Base-by-base conservation (phyloP, 2,113 vertebrate genomes). In the Stigmatopora argus region DNA sequence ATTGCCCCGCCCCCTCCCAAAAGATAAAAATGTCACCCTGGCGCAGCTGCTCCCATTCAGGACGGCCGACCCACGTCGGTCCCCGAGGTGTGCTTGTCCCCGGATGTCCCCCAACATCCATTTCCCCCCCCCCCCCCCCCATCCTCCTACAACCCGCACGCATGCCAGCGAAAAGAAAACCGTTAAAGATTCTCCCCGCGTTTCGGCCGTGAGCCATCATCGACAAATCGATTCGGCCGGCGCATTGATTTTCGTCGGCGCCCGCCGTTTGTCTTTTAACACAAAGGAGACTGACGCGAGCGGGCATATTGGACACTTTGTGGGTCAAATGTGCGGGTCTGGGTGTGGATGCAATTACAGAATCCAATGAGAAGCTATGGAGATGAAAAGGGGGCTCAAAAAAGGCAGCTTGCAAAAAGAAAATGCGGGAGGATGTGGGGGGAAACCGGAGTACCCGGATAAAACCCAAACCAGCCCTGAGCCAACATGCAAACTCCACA, bases 211-310 rank as follows among this genome's bases (percentile, higher is more conserved):
- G 19, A 58, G 17, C 57, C 71, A 70, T 73, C 78, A 73, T 47
- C 69, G 67, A 66, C 67, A 55, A 72, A 79, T 86, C 87, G 75
- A 83, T 88, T 81, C 73, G 60, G 80, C 78, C 80, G 68, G 62
- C 62, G 67, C 71, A 88, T 88, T 87, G 86, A 89, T 91, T 89
- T 90, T 79, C 79, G 75, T 67, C 71, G 19, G 66, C 1, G 31
- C 73, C 69, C 1, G 31, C 72, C 48, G 48, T 79, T 83, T 73
- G 77, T 82, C 73, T 83, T 77, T 76, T 63, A 74, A 80, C 82
- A 83, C 82, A 84, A 82, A 79, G 74, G 74, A 83, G 72, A 64
- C 34, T 19, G 73, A 69, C 17, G 3, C n/a, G 49, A 10, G 51
- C 13, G 51, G 18, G 51, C 21, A 19, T 53, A 1, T 14, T 53